phyloP scores from a whole-genome alignment of 2,113 vertebrate genomes.

The Cathartes aura region DNA sequence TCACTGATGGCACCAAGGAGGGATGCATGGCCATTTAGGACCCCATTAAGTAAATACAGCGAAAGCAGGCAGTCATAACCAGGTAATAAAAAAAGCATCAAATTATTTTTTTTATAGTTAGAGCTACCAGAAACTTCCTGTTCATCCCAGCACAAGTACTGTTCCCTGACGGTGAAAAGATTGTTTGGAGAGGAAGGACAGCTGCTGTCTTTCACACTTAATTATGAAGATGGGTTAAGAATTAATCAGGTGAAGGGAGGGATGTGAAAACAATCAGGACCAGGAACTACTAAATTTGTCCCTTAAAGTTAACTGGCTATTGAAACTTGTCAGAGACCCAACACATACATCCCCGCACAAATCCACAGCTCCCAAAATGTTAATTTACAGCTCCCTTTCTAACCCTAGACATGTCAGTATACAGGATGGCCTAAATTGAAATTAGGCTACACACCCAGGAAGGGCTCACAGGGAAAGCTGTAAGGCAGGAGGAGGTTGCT shows the following conservation, averaged over 20 bases:
- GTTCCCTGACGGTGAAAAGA: not conserved
- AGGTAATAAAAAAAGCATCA: conserved; percentile 14
- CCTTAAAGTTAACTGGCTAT: not conserved
- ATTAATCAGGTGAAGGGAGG: conserved; percentile 1
- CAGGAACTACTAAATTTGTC: not conserved
- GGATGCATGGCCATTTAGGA: not conserved
- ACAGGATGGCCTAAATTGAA: not conserved
- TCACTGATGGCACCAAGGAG: not conserved
- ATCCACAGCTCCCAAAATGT: not conserved
- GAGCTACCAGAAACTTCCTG: not conserved
- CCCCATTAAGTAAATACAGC: not conserved
- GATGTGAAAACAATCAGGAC: not conserved
- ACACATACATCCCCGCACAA: not conserved
- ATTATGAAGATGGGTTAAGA: not conserved
- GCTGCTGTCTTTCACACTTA: not conserved
- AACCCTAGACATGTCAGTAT: too few relatives aligned
- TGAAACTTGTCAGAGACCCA: not conserved
- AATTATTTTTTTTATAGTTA: conserved; percentile 7
- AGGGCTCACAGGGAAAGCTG: not conserved
- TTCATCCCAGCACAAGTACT: not conserved
- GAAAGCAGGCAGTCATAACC: not conserved
- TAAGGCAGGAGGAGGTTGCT: not conserved
- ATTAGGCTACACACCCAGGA: not conserved
- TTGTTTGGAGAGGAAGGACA: not conserved
- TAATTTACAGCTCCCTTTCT: not conserved